phyloP scores from a whole-genome alignment of 64 coral and sea anemone genomes.

The Stichodactyla helianthus region DNA sequence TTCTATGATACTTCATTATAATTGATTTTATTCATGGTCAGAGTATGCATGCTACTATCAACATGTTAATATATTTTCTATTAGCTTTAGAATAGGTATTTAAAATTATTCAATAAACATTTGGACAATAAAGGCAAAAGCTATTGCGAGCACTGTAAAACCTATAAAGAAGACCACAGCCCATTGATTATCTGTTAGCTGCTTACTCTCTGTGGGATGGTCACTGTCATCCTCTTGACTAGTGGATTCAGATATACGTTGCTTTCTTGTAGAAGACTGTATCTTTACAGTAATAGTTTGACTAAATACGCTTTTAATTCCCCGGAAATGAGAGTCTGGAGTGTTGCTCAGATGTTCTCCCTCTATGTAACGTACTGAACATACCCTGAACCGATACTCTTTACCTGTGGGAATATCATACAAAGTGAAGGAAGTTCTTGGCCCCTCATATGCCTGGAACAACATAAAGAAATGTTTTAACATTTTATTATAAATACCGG shows the following conservation, averaged over 20 bases:
- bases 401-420: constrained; percentile 24
- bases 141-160: constrained; percentile 53
- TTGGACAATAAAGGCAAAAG: constrained; percentile 59
- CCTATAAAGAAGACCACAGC: constrained; percentile 80
- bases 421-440: constrained; percentile 45
- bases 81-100: not conserved
- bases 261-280: constrained; percentile 36
- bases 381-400: constrained; percentile 74
- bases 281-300: constrained; percentile 40
- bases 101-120: constrained; percentile 50
- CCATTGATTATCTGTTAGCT: constrained; percentile 79
- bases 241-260: constrained; percentile 49
- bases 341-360: not conserved
- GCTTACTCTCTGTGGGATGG: constrained; percentile 17
- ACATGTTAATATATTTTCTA: not conserved
- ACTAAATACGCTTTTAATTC: constrained; percentile 67
- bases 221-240: constrained; percentile 1
- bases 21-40: too few species aligned
- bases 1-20: too few species aligned
- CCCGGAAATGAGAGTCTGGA: constrained; percentile 29
- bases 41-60: too few species aligned
- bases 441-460: constrained; percentile 69
- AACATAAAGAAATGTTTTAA: not conserved
- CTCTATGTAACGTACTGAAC: constrained; percentile 57
- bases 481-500: not conserved